These are phyloP conservation scores for Himantopus leucocephalus DNA, from an alignment of 2,113 vertebrate species.

Conservation along the genomic window DNA sequence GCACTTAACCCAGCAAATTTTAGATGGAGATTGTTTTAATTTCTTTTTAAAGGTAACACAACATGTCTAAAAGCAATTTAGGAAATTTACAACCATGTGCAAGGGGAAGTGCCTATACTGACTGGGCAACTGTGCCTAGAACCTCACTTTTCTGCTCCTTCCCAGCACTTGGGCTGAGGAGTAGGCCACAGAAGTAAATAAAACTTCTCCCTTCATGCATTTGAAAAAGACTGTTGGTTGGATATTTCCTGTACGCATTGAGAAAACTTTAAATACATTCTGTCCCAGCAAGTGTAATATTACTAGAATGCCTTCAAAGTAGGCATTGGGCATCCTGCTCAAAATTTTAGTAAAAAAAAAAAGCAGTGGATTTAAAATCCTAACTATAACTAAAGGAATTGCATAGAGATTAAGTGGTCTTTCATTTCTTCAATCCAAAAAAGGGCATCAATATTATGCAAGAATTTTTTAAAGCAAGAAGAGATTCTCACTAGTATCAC, in stretches of 20 bases:
- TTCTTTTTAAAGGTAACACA: neutral
- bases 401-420: neutral
- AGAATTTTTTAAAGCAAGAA: neutral
- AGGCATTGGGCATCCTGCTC: neutral
- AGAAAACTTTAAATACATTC: neutral
- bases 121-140: neutral
- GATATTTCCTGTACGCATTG: neutral
- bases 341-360: neutral
- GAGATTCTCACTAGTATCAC: neutral
- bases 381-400: neutral
- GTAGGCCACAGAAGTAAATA: neutral
- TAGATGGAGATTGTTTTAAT: neutral
- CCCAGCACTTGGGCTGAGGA: neutral
- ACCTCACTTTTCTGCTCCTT: neutral
- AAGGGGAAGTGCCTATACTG: neutral
- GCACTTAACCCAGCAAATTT: neutral
- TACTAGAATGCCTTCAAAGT: neutral
- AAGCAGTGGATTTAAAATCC: neutral
- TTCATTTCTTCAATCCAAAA: neutral
- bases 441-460: neutral
- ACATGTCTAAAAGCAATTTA: neutral
- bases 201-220: neutral
- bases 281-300: neutral
- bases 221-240: neutral
- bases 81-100: neutral